Evolutionary conservation across 2,888 invertebrate genomes (phyloP), one percentile per base, ranked within the genome.

Genomic region (Orgyia antiqua): DNA sequence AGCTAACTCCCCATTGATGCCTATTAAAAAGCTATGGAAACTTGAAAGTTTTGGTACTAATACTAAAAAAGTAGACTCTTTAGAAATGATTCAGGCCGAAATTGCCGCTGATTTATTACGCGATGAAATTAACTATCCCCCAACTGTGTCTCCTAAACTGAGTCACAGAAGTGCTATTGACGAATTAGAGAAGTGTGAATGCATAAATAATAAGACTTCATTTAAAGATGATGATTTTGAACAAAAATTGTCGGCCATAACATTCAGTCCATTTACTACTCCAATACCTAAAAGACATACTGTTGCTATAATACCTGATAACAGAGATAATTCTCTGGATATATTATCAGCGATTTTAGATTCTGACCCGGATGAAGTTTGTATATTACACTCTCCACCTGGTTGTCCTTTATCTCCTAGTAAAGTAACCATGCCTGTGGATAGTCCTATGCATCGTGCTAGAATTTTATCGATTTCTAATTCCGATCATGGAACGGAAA

Each of bases 1-100:
- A 71, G 95, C 95, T 9, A 94, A 94, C 74, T 90, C 90, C 47
- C 90, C 91, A 12, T 87, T 90, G 42, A 87, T 91, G 75, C 89
- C 89, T 19, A 90, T 92, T 29, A 90, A 89, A 71, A 91, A 89
- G 65, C 83, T 87, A 45, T 67, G 88, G 25, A 88, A 86, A 63
- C 68, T 84, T 13, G 88, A 88, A 53, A 84, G 69, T 56, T 87
- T 87, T 58, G 63, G 73, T 38, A 66, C 57, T 47, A 71, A 67
- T 39, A 57, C 76, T 33, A 87, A 83, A 64, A 87, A 87, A 68
- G 78, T 78, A 33, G 68, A 84, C 51, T 87, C 87, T 11, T 73
- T 88, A 50, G 89, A 89, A 66, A 74, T 83, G 65, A 88, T 90
- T 51, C 89, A 90, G 66, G 87, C 88, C 38, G 90, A 89, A 75